Evolutionary conservation across 2,888 invertebrate genomes (phyloP).

Genomic region (Pherbina coryleti): DNA sequence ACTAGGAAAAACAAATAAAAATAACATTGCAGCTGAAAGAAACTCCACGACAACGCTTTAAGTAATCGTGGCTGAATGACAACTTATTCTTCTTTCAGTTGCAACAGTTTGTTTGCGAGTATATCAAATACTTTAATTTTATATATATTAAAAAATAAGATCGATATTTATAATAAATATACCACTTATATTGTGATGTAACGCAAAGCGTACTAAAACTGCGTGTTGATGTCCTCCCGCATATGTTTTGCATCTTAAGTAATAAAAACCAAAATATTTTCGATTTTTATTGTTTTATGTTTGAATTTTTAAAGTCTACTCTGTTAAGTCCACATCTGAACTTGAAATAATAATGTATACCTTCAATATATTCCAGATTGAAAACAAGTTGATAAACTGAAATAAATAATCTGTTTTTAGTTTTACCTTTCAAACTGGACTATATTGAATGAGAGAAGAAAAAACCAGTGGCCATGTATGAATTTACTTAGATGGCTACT

Average conservation of each 20-base stretch:
- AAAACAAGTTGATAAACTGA: slow-evolving; percentile 31
- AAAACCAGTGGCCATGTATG: too few species aligned
- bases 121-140: background rate
- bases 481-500: too few species aligned
- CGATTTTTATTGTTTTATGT: background rate
- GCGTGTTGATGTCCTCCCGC: background rate
- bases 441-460: too few species aligned
- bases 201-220: background rate
- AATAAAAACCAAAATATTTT: background rate
- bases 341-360: background rate
- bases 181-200: background rate
- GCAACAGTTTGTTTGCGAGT: background rate
- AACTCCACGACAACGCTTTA: too few species aligned
- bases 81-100: too few species aligned
- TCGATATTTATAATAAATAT: background rate
- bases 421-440: too few species aligned
- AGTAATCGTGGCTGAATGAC: too few species aligned
- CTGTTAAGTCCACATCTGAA: background rate
- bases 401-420: background rate
- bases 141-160: background rate
- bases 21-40: too few species aligned
- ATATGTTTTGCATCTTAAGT: background rate
- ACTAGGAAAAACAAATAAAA: too few species aligned
- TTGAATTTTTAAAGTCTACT: background rate
- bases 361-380: background rate